Percentiles rank a stretch among this genome's conserved stretches.
phyloP scores from a whole-genome alignment of 2,797 vertebrate genomes.

The Esox lucius region DNA sequence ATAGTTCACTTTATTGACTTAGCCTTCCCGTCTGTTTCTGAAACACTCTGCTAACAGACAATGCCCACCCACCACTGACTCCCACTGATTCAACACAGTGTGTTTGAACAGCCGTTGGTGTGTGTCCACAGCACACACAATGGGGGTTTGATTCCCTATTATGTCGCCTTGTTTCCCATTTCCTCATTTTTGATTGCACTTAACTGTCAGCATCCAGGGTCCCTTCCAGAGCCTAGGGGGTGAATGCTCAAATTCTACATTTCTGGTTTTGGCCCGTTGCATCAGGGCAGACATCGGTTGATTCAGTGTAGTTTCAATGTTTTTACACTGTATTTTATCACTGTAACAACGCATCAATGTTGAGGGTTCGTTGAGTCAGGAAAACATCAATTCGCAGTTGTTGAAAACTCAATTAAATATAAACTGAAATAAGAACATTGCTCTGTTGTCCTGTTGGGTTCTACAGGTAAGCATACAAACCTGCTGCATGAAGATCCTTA shows the following conservation, averaged over 20 bases:
- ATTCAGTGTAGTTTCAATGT: neutral
- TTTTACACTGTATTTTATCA: neutral
- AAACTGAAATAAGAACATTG: neutral
- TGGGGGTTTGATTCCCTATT: slow-evolving; percentile 41
- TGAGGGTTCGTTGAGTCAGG: neutral
- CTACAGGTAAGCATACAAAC: neutral
- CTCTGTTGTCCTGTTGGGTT: neutral
- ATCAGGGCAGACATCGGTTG: neutral
- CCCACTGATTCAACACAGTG: slow-evolving; percentile 62
- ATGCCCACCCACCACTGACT: slow-evolving; percentile 52
- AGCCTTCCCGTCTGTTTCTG: slow-evolving; percentile 27
- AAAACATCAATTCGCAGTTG: neutral
- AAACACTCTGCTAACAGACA: slow-evolving; percentile 66
- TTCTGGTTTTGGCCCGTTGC: neutral
- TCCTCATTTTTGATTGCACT: slow-evolving; percentile 36
- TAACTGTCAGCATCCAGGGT: slow-evolving; percentile 29
- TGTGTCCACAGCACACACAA: slow-evolving; percentile 39
- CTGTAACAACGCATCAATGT: neutral
- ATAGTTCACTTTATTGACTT: slow-evolving; percentile 39
- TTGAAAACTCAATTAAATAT: neutral
- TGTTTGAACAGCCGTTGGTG: slow-evolving; percentile 71
- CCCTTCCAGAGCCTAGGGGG: neutral
- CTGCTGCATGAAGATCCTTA: neutral
- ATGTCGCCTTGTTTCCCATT: slow-evolving; percentile 44
- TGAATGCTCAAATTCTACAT: neutral